These are phyloP conservation scores for Caenorhabditis panamensis DNA, from an alignment of 2,888 invertebrate genomes.

Conservation along the genomic window DNA sequence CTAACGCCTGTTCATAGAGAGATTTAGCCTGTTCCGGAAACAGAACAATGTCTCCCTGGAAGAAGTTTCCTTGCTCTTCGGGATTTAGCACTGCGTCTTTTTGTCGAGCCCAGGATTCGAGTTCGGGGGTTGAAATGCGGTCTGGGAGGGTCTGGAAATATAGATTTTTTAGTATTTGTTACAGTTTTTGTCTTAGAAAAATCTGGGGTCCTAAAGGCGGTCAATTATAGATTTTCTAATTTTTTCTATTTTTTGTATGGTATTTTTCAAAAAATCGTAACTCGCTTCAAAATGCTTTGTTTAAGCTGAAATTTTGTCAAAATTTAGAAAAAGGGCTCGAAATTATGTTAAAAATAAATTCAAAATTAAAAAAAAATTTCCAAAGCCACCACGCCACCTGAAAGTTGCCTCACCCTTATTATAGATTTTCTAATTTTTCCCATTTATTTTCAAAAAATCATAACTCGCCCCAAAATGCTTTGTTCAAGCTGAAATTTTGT, in stretches of 20 bases:
- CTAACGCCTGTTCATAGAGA: slow-evolving; percentile 71
- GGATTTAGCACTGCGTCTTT: slow-evolving; percentile 63
- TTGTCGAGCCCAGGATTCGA: slow-evolving; percentile 29
- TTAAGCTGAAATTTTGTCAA: too few species aligned
- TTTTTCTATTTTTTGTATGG: neutral
- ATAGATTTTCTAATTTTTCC: too few species aligned
- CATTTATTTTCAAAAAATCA: too few species aligned
- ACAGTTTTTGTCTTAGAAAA: neutral
- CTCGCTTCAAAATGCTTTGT: too few species aligned
- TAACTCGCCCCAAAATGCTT: too few species aligned
- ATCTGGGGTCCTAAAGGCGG: too few species aligned
- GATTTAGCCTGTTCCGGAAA: slow-evolving; percentile 79
- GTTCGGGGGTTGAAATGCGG: slow-evolving; percentile 13
- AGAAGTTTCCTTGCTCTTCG: slow-evolving; percentile 77
- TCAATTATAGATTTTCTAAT: too few species aligned
- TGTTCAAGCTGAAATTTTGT: neutral
- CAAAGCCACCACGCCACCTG: too few species aligned
- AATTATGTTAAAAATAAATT: too few species aligned
- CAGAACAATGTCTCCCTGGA: slow-evolving; percentile 81
- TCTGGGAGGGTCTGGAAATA: slow-evolving; percentile 21
- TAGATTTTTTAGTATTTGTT: neutral
- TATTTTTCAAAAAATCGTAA: too few species aligned
- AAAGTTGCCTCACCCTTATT: neutral
- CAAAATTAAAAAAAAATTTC: too few species aligned
- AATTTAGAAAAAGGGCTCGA: too few species aligned